Evolutionary conservation across 2,888 invertebrate species (phyloP).

Genomic region (Agriopis leucophaearia): DNA sequence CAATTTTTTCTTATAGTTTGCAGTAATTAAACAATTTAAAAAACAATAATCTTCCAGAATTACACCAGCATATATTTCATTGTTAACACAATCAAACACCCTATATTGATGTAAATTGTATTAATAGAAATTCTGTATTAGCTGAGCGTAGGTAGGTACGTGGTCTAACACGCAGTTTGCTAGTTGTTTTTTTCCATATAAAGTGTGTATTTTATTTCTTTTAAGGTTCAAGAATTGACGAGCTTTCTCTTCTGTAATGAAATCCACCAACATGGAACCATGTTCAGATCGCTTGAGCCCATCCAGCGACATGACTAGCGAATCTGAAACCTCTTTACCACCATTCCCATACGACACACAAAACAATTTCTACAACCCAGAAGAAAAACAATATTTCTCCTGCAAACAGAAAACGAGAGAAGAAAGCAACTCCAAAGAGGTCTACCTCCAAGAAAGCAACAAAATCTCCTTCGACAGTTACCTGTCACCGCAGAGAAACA

Average conservation of each 20-base stretch:
- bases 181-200: neutral
- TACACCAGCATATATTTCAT: too few species aligned
- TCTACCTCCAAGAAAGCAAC: slow-evolving; percentile 75
- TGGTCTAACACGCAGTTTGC: too few species aligned
- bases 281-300: slow-evolving; percentile 80
- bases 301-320: slow-evolving; percentile 78
- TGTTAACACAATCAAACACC: too few species aligned
- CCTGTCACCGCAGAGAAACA: slow-evolving; percentile 69
- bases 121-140: too few species aligned
- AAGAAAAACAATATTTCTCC: slow-evolving; percentile 77
- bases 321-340: slow-evolving; percentile 79
- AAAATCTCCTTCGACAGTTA: slow-evolving; percentile 75
- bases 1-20: too few species aligned
- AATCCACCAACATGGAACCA: slow-evolving; percentile 82
- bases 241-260: slow-evolving; percentile 63
- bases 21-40: too few species aligned
- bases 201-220: neutral
- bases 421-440: slow-evolving; percentile 68
- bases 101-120: too few species aligned
- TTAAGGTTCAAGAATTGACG: slow-evolving; percentile 3
- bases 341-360: slow-evolving; percentile 77
- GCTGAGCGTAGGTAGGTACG: too few species aligned
- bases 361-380: slow-evolving; percentile 70
- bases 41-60: too few species aligned
- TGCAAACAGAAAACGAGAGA: slow-evolving; percentile 75